These are phyloP conservation scores for Schizotus pectinicornis DNA, from an alignment of 2,888 invertebrate species.

Conservation along the genomic window DNA sequence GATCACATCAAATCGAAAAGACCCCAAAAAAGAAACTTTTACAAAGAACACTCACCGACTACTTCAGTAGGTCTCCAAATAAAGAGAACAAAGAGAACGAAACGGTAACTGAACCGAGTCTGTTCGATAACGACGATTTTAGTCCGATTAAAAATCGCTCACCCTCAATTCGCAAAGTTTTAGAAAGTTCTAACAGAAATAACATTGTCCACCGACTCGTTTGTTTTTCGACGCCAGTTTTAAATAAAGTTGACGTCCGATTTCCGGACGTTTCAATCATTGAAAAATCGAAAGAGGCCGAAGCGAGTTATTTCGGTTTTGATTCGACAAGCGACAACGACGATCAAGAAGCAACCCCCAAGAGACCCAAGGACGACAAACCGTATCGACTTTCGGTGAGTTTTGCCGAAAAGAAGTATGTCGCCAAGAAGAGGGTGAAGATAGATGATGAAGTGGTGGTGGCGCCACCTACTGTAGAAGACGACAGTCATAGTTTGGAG, in stretches of 20 bases:
- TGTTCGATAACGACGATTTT: slow-evolving; percentile 34
- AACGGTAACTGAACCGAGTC: slow-evolving; percentile 8
- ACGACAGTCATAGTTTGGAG: not conserved
- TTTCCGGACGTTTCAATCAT: not conserved
- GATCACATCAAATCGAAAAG: no score
- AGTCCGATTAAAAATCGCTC: slow-evolving; percentile 32
- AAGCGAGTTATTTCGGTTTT: slow-evolving; percentile 17
- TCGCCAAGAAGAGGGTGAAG: slow-evolving; percentile 2
- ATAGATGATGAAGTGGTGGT: slow-evolving; percentile 6
- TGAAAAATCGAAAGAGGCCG: not conserved
- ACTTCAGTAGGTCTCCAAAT: slow-evolving; percentile 7
- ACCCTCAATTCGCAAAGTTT: slow-evolving; percentile 11
- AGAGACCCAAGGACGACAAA: slow-evolving; percentile 2
- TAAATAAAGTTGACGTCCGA: not conserved
- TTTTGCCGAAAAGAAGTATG: slow-evolving; percentile 14
- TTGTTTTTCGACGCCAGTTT: not conserved
- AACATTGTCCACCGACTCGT: not conserved
- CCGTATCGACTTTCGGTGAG: slow-evolving; percentile 16
- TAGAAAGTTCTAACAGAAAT: slow-evolving; percentile 19
- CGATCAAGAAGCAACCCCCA: not conserved
- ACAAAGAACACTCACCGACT: slow-evolving; percentile 28
- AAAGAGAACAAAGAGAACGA: slow-evolving; percentile 15
- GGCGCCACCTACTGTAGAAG: not conserved
- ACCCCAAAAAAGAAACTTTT: no score
- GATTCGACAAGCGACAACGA: slow-evolving; percentile 4